Evolutionary conservation across 2,113 vertebrate genomes (phyloP).

Genomic region (Seriola rivoliana): DNA sequence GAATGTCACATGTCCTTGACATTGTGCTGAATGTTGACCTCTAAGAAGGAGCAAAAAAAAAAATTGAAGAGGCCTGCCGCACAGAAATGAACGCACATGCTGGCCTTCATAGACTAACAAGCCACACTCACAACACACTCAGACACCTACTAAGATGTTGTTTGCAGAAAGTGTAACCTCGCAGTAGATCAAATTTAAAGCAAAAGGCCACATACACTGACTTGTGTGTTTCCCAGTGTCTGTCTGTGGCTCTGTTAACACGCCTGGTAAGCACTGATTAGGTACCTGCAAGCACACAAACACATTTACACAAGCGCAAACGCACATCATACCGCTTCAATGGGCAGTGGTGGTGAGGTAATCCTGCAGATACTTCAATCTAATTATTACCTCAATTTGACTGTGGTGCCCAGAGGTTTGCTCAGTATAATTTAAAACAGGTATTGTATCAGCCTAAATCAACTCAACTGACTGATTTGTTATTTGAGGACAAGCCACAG

Average conservation of each 20-base stretch:
- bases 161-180: conserved; percentile 17
- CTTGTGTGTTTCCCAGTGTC: conserved; percentile 14
- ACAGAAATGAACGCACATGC: conserved; percentile 26
- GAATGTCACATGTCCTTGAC: conserved; percentile 56
- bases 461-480: neutral
- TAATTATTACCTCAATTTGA: conserved; percentile 55
- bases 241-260: conserved; percentile 47
- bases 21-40: conserved; percentile 54
- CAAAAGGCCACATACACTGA: conserved; percentile 4
- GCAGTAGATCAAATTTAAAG: conserved; percentile 30
- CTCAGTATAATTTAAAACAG: conserved; percentile 42
- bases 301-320: conserved; percentile 33
- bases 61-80: conserved; percentile 10
- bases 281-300: conserved; percentile 45
- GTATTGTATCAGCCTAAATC: conserved; percentile 4
- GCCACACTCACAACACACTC: neutral
- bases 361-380: conserved; percentile 62
- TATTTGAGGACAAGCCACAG: neutral
- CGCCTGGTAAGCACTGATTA: conserved; percentile 67
- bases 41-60: conserved; percentile 35
- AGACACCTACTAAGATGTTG: neutral
- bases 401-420: conserved; percentile 39
- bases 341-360: conserved; percentile 60
- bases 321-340: conserved; percentile 46
- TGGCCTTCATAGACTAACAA: conserved; percentile 29